These are phyloP conservation scores for Malacoraja senta DNA, from an alignment of 2,797 vertebrate genomes.

Conservation along the genomic window DNA sequence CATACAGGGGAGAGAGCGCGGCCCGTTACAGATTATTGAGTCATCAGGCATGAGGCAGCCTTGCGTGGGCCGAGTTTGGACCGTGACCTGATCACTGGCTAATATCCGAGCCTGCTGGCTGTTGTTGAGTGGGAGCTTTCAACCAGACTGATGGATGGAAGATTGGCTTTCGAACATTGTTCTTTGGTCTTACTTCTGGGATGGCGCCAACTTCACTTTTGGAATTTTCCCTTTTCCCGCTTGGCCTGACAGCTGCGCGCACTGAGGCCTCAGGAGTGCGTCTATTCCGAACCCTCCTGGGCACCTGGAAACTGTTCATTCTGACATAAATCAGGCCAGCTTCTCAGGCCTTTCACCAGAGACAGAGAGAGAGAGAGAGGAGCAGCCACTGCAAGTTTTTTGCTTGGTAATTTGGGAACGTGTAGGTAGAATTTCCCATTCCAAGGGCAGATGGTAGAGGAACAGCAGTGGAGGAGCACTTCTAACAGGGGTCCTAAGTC, in stretches of 20 bases:
- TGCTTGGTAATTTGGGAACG: background rate
- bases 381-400: background rate
- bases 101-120: background rate
- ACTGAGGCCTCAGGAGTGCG: background rate
- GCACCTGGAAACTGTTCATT: background rate
- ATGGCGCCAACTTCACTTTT: background rate
- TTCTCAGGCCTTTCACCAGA: background rate
- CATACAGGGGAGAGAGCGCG: background rate
- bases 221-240: background rate
- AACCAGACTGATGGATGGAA: background rate
- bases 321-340: background rate
- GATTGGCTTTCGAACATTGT: background rate
- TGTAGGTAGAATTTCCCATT: background rate
- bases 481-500: background rate
- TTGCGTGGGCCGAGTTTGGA: constrained; percentile 19
- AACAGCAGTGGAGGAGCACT: background rate
- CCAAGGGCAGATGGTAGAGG: background rate
- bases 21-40: background rate
- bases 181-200: background rate
- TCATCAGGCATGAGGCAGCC: background rate
- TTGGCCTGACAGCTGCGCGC: background rate
- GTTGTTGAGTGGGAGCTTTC: background rate
- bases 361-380: background rate
- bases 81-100: background rate
- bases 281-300: background rate